Conservation (phyloP, 2,888 invertebrate genomes). For the Cerastoderma edule region DNA sequence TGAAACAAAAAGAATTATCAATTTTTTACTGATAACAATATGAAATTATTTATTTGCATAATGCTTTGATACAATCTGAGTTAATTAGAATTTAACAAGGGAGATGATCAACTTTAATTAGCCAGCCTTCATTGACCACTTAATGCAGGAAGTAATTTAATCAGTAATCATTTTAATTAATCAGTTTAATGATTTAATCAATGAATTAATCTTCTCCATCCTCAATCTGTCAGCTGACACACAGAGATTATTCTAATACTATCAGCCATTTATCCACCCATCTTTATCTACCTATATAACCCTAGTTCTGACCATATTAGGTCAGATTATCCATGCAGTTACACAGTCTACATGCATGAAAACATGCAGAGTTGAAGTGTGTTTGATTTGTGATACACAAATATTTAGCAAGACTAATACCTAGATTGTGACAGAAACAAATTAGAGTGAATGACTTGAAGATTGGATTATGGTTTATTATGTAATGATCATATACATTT, state of each 20-base stretch:
- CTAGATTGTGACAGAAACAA: no score
- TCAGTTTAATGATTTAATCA: background rate
- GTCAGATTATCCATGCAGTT: background rate
- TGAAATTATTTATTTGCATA: no score
- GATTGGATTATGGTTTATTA: no score
- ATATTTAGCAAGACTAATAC: background rate
- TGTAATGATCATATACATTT: no score
- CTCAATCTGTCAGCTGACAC: slow-evolving; percentile 10
- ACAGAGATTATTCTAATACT: slow-evolving; percentile 11
- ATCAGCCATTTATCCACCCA: slow-evolving; percentile 6
- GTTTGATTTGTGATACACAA: background rate
- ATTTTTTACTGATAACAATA: no score
- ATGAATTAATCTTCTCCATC: slow-evolving; percentile 3
- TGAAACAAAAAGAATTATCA: no score
- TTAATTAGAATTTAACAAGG: no score
- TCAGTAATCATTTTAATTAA: background rate
- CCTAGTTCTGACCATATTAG: slow-evolving; percentile 14
- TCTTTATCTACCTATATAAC: slow-evolving; percentile 16
- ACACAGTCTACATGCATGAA: background rate
- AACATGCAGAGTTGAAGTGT: background rate
- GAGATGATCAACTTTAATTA: no score
- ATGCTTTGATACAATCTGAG: no score
- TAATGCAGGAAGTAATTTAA: background rate
- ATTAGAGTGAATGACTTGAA: no score
- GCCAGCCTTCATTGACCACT: background rate